phyloP scores from a whole-genome alignment of 2,888 invertebrate genomes.

The Cheilosia vulpina region DNA sequence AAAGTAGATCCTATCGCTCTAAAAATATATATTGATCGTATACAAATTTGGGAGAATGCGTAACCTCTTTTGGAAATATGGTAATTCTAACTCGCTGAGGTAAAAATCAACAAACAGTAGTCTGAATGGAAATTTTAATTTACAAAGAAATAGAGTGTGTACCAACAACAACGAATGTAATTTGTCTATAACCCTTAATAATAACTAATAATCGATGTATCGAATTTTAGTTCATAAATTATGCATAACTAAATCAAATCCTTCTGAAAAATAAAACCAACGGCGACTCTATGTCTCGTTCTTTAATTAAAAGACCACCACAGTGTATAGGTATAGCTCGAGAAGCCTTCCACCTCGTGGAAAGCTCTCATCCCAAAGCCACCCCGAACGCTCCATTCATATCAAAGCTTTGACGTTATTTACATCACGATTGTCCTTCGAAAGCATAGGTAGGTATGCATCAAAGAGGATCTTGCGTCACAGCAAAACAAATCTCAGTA shows the following conservation, averaged over 20 bases:
- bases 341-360: constrained; percentile 16
- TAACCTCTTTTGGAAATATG: neutral
- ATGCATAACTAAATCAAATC: no score
- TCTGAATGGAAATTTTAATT: neutral
- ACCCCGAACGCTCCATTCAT: neutral
- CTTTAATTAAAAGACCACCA: neutral
- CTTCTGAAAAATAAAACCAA: no score
- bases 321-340: no score
- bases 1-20: neutral
- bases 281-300: no score
- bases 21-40: neutral
- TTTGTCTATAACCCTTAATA: neutral
- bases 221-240: no score
- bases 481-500: neutral
- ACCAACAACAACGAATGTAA: no score
- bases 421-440: constrained; percentile 24
- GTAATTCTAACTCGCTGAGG: neutral
- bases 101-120: neutral
- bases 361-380: constrained; percentile 20
- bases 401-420: constrained; percentile 15
- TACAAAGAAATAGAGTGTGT: neutral
- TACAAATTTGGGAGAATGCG: neutral
- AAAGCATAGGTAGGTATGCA: neutral
- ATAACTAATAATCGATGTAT: neutral
- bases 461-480: constrained; percentile 33